A percentile compares a stretch with the other conserved stretches of the same genome.
phyloP scores from a whole-genome alignment of 2,113 vertebrate genomes.

The Callospermophilus lateralis region DNA sequence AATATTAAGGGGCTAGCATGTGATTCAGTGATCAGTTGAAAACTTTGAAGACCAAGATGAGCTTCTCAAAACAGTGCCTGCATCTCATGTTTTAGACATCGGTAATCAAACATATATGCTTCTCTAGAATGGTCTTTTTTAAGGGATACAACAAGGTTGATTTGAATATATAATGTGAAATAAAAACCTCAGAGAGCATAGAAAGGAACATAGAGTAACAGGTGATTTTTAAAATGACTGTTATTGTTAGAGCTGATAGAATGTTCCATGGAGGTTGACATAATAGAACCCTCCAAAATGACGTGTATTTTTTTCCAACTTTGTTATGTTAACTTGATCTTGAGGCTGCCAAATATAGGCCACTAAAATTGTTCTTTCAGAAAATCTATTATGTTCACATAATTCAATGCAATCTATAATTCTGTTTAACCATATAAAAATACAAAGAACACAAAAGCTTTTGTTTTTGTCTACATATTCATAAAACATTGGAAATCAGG shows the following conservation, averaged over 20 bases:
- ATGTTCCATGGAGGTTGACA: not conserved
- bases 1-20: not conserved
- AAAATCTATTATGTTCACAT: not conserved
- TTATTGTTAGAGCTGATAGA: conserved; percentile 6
- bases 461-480: not conserved
- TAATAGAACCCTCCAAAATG: not conserved
- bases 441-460: not conserved
- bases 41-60: not conserved
- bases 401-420: not conserved
- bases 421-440: conserved; percentile 36
- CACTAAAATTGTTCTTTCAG: not conserved
- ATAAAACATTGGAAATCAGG: conserved; percentile 48
- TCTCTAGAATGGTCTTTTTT: not conserved
- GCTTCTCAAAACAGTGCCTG: not conserved
- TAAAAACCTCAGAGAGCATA: conserved; percentile 11
- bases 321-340: not conserved
- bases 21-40: not conserved
- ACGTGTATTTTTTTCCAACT: not conserved
- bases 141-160: not conserved
- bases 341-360: not conserved
- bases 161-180: not conserved
- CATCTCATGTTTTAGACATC: not conserved
- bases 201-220: conserved; percentile 17
- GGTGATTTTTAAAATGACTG: not conserved
- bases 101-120: not conserved